Percentiles rank a stretch among this genome's conserved stretches.
Evolutionary conservation across 2,888 invertebrate genomes (phyloP).

Genomic region (Pandemis corylana): DNA sequence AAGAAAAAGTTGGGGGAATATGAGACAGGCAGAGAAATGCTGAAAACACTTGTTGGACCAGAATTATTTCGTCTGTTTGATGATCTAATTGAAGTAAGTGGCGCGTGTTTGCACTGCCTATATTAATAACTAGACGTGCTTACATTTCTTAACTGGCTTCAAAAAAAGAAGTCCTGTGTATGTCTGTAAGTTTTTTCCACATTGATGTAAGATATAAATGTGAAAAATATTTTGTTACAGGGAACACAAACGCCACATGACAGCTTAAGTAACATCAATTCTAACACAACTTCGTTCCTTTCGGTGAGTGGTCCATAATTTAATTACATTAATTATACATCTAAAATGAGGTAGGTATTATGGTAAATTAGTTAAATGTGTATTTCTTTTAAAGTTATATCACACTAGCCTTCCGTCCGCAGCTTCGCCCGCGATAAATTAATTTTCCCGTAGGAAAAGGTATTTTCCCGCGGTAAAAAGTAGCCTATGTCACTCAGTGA

Average conservation of each 20-base stretch:
- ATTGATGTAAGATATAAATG: not conserved
- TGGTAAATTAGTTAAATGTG: too few species aligned
- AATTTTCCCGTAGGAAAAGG: too few species aligned
- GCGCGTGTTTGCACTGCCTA: not conserved
- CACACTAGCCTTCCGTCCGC: too few species aligned
- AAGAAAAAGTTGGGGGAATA: slow-evolving; percentile 56
- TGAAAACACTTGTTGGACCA: slow-evolving; percentile 49
- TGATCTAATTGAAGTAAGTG: slow-evolving; percentile 59
- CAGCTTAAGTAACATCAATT: slow-evolving; percentile 42
- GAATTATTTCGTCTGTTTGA: slow-evolving; percentile 54
- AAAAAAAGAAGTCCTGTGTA: too few species aligned
- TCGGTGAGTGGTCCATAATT: slow-evolving; percentile 47
- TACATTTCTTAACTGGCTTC: too few species aligned
- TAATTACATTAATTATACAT: not conserved
- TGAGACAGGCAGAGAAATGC: slow-evolving; percentile 49
- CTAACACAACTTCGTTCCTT: slow-evolving; percentile 43
- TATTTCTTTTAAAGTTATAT: too few species aligned
- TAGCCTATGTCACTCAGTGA: too few species aligned
- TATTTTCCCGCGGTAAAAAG: too few species aligned
- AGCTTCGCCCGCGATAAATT: too few species aligned
- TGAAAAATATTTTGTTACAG: slow-evolving; percentile 43
- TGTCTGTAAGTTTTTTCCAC: not conserved
- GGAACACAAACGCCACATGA: slow-evolving; percentile 47
- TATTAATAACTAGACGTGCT: too few species aligned
- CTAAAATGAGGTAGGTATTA: too few species aligned